phyloP scores from a whole-genome alignment of 2,113 vertebrate genomes.

The Phylloscopus trochilus region DNA sequence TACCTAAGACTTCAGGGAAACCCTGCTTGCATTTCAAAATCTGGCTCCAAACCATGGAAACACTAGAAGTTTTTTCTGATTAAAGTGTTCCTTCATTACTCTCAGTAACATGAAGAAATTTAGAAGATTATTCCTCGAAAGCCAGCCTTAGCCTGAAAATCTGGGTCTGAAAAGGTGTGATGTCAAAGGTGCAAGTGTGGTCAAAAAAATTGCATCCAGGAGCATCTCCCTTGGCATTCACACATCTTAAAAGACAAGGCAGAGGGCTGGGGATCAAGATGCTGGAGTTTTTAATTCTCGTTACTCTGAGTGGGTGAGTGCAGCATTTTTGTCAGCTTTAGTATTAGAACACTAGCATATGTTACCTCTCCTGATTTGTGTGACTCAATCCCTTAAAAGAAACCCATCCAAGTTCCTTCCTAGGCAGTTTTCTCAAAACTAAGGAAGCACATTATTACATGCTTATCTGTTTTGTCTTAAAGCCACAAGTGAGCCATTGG shows the following conservation, averaged over 20 bases:
- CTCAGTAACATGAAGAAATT: neutral
- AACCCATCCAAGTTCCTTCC: constrained; percentile 12
- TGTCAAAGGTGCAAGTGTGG: neutral
- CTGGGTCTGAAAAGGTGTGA: neutral
- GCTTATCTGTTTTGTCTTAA: neutral
- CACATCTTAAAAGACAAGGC: neutral
- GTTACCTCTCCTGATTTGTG: constrained; percentile 29
- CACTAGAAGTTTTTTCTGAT: neutral
- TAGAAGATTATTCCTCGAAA: neutral
- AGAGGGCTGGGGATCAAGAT: neutral
- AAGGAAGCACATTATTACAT: neutral
- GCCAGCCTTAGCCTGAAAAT: neutral
- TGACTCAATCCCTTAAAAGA: constrained; percentile 12
- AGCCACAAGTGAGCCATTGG: neutral
- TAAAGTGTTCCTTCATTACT: neutral
- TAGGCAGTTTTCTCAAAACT: neutral
- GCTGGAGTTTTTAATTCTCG: neutral
- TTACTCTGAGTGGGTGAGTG: constrained; percentile 33
- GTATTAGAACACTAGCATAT: constrained; percentile 51
- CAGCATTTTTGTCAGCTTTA: constrained; percentile 13
- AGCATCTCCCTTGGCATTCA: neutral
- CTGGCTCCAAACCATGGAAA: neutral
- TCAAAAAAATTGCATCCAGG: neutral
- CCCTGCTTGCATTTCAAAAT: neutral
- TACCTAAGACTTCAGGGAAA: constrained; percentile 34